Conservation (phyloP, 1,140 invertebrate species). For the Hirudo medicinalis region DNA sequence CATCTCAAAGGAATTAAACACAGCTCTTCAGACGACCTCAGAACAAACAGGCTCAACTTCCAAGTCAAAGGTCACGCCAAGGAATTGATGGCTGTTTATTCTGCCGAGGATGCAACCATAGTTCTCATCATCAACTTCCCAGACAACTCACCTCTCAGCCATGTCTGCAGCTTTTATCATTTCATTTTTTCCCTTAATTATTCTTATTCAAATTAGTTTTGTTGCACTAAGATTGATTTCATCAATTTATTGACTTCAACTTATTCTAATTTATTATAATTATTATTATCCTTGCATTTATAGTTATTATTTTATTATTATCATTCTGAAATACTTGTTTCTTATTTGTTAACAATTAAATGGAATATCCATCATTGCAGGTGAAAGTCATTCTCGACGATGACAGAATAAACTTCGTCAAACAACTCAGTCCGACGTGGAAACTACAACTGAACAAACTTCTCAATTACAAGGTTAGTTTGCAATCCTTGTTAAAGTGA, state of each 20-base stretch:
- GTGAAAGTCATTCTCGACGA: not conserved
- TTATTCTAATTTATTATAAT: not conserved
- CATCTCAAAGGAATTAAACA: slow-evolving; percentile 3
- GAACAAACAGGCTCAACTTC: not conserved
- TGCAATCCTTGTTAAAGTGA: not conserved
- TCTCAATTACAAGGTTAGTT: slow-evolving; percentile 1
- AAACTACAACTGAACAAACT: not conserved
- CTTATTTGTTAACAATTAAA: too few species aligned
- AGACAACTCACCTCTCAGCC: not conserved
- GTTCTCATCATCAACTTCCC: not conserved
- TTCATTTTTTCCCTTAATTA: not conserved
- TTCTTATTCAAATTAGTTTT: too few species aligned
- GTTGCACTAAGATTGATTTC: not conserved
- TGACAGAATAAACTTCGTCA: not conserved
- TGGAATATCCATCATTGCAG: not conserved
- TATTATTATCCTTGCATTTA: too few species aligned
- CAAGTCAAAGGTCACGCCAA: not conserved
- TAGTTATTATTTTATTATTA: too few species aligned
- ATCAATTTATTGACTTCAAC: not conserved
- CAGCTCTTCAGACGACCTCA: not conserved
- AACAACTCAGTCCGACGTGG: slow-evolving; percentile 1
- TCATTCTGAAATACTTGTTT: too few species aligned
- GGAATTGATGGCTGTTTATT: not conserved
- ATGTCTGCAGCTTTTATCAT: not conserved
- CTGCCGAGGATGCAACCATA: not conserved